Percentiles rank a stretch among this genome's conserved stretches.
These are phyloP conservation scores for Sphaerophoria taeniata DNA, from an alignment of 2,888 invertebrate genomes.

Conservation along the genomic window DNA sequence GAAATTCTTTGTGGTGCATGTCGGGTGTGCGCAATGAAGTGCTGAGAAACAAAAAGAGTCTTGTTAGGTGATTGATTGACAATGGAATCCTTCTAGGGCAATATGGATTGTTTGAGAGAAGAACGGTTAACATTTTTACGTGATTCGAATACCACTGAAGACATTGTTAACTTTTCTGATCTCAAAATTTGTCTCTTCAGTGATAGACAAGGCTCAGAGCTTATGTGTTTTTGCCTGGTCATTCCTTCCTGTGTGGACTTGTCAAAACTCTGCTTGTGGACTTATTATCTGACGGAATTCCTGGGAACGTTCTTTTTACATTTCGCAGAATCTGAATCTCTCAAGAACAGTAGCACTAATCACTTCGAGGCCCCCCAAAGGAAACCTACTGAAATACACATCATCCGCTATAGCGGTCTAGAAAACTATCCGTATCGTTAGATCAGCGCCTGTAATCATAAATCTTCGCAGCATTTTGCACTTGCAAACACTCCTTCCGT, in stretches of 20 bases:
- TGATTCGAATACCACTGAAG: too few species aligned
- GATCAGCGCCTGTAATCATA: conserved; percentile 62
- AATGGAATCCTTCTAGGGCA: not conserved
- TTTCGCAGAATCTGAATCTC: too few species aligned
- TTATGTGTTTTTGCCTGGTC: too few species aligned
- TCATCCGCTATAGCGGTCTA: conserved; percentile 29
- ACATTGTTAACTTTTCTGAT: too few species aligned
- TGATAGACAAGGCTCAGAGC: too few species aligned
- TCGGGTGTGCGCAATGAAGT: not conserved
- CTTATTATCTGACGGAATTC: too few species aligned
- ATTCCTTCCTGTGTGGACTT: too few species aligned
- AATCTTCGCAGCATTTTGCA: conserved; percentile 66
- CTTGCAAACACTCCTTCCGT: conserved; percentile 66
- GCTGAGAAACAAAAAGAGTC: not conserved
- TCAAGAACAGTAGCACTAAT: conserved; percentile 2
- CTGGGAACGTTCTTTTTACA: too few species aligned
- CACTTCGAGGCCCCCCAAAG: not conserved
- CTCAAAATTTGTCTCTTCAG: too few species aligned
- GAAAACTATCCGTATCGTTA: conserved; percentile 49
- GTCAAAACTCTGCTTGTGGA: too few species aligned
- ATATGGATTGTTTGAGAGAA: conserved; percentile 1
- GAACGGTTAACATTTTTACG: too few species aligned
- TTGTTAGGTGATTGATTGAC: conserved; percentile 2
- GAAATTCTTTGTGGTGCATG: conserved; percentile 8
- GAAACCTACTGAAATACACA: not conserved